Evolutionary conservation across 2,888 invertebrate species (phyloP), one percentile per base, ranked within the genome.

Genomic region (Lacanobia oleracea): DNA sequence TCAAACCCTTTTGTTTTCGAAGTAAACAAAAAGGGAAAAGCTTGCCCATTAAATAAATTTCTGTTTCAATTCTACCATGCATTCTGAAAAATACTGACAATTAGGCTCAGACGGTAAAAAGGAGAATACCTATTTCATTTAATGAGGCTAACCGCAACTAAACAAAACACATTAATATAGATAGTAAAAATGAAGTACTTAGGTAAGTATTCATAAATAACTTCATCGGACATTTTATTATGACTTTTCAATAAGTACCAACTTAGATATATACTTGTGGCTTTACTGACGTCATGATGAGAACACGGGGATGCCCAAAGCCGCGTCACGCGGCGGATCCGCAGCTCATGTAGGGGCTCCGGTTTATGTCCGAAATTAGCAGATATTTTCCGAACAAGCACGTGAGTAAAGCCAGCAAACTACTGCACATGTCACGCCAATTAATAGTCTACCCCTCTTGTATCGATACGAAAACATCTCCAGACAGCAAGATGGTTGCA

Each of bases 1-100:
- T 77, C 27, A 59, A 66, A 56, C 78, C 81, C 51, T 77, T 77
- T 81, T 71, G 65, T 77, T 66, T 80, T 37, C 9, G 12, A 75
- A 53, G 45, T 72, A 63, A 43, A 50, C 53, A 75, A 53, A 80
- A 73, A 59, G n/a, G 33, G 48, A 40, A 59, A 79, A 45, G 67
- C 59, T 54, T 45, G 18, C 3, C n/a, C n/a, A 45, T 81, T 76
- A 53, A 53, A 69, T 64, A 57, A 53, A 75, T 65, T 67, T 81
- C 5, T n/a, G 62, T 77, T 77, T 40, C 48, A 62, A 62, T 51
- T 80, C 23, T 51, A 63, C 14, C 45, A 62, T 45, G 33, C 18
- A 64, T 57, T 65, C 61, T 65, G 48, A 12, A 67, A 75, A 80
- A 67, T 23, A 62, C 48, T 27, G 14, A 43, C 33, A 27, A 53